Conservation (phyloP, 2,113 vertebrate species). For the Chloropsis hardwickii region DNA sequence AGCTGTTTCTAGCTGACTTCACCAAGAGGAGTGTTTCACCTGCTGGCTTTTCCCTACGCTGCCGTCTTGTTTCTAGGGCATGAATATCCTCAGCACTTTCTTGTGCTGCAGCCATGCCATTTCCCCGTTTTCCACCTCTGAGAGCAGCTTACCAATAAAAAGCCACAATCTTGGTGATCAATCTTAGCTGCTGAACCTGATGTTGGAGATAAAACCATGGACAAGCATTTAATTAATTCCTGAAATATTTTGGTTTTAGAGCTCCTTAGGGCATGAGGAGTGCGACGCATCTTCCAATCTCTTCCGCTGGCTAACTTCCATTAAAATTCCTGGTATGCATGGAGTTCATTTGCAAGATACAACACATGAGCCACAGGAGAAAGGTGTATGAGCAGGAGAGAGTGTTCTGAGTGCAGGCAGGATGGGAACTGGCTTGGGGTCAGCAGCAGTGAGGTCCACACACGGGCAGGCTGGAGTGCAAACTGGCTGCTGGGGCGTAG, state of each 20-base stretch:
- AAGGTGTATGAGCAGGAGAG: neutral
- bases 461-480: rapidly evolving
- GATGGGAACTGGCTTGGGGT: neutral
- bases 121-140: neutral
- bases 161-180: neutral
- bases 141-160: neutral
- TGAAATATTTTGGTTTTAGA: neutral
- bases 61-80: neutral
- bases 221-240: neutral
- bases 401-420: neutral
- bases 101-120: neutral
- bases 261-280: neutral
- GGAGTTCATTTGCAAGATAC: neutral
- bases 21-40: neutral
- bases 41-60: neutral
- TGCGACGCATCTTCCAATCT: neutral
- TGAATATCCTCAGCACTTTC: neutral
- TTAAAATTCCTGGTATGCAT: neutral
- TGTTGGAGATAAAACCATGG: neutral
- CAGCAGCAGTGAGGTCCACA: neutral
- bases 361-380: rapidly evolving
- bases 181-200: neutral
- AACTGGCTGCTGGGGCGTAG: neutral
- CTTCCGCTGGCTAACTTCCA: neutral
- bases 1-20: neutral